Conservation (phyloP, 2,113 vertebrate species). For the Ivindomyrus marchei region DNA sequence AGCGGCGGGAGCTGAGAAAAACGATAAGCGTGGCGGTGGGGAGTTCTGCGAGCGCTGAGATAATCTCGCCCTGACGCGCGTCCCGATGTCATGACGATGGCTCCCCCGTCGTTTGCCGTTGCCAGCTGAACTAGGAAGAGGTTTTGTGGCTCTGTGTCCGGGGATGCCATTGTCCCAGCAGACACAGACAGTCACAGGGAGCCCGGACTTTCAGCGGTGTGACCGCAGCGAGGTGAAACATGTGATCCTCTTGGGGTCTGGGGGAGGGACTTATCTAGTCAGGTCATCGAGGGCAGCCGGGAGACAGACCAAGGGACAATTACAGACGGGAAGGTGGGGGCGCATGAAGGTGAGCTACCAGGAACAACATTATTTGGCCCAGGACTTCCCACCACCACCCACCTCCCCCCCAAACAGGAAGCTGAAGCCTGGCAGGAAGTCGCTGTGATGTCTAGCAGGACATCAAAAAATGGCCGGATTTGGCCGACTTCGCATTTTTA, state of each 20-base stretch:
- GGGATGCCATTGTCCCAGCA: background rate
- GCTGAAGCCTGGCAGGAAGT: constrained; percentile 55
- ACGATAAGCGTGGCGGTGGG: background rate
- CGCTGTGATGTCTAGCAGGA: constrained; percentile 37
- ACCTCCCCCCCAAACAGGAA: constrained; percentile 47
- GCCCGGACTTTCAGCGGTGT: background rate
- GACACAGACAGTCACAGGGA: background rate
- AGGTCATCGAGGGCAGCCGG: background rate
- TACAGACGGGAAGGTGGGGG: background rate
- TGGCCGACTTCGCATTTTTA: constrained; percentile 48
- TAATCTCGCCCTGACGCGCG: background rate
- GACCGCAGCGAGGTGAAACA: background rate
- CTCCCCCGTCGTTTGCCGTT: background rate
- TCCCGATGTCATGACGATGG: background rate
- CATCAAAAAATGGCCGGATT: constrained; percentile 42
- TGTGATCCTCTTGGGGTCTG: background rate
- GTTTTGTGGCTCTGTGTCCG: background rate
- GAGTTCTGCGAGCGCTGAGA: background rate
- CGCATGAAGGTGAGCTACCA: background rate
- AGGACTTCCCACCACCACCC: background rate
- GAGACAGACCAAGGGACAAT: background rate
- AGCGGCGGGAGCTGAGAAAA: background rate
- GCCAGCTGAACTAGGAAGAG: background rate
- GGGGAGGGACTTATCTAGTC: background rate
- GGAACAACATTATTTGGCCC: background rate